Evolutionary conservation across 2,797 vertebrate species (phyloP).

Genomic region (Gambusia yucatana): DNA sequence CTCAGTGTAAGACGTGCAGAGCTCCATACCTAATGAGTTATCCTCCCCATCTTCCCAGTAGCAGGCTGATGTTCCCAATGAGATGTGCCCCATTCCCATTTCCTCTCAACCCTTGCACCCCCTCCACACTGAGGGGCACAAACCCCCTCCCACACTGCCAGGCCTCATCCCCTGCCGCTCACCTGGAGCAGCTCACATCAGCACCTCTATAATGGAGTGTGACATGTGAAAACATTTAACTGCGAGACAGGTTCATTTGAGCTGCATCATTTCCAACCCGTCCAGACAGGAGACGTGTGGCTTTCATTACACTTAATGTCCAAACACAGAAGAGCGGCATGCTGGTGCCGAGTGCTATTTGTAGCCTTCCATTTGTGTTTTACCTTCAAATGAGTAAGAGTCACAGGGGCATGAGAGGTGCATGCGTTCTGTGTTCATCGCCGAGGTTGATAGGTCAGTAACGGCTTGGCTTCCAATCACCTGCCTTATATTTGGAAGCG

Average conservation of each 20-base stretch:
- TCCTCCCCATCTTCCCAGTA: constrained; percentile 65
- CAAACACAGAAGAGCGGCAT: constrained; percentile 65
- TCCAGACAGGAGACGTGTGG: constrained; percentile 77
- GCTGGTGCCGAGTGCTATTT: constrained; percentile 66
- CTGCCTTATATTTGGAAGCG: constrained; percentile 20
- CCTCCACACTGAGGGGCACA: constrained; percentile 47
- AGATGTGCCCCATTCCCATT: constrained; percentile 69
- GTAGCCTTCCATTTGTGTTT: constrained; percentile 67
- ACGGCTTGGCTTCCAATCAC: constrained; percentile 49
- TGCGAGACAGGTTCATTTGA: constrained; percentile 80
- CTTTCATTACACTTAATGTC: constrained; percentile 82
- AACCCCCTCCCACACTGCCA: constrained; percentile 55
- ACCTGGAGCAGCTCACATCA: constrained; percentile 68
- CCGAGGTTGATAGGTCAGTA: constrained; percentile 47
- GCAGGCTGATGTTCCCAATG: constrained; percentile 69
- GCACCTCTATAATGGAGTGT: constrained; percentile 80
- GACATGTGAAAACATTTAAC: constrained; percentile 83
- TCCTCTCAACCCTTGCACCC: constrained; percentile 12
- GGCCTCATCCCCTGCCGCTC: constrained; percentile 58
- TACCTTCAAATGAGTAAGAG: constrained; percentile 67
- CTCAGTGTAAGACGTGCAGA: constrained; percentile 62
- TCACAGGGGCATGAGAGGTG: constrained; percentile 39
- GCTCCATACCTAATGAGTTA: constrained; percentile 77
- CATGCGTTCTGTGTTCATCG: constrained; percentile 58
- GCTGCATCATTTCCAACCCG: constrained; percentile 74